Evolutionary conservation across 2,888 invertebrate genomes (phyloP), one percentile per base, ranked within the genome.

Genomic region (Xanthorhoe spadicearia): DNA sequence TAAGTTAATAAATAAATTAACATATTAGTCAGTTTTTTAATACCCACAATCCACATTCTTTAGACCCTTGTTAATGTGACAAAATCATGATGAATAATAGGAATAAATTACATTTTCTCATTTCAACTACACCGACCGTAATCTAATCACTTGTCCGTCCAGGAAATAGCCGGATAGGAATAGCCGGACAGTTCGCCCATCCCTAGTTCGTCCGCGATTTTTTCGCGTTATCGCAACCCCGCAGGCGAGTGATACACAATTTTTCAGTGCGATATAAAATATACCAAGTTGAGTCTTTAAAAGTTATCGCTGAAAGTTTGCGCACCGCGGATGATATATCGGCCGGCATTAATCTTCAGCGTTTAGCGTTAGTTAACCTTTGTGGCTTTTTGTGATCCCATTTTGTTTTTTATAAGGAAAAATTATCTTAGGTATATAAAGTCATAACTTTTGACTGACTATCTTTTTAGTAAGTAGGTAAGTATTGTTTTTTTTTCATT

Each of bases 231-330:
- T 93, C 93, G 79, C 82, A 61, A 55, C 77, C 88, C 92, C 89
- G 71, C 91, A 88, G 90, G 91, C 88, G 83, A 72, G 73, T 85
- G 90, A 89, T 91, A 92, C 87, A 92, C 91, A 90, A 91, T 92
- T 92, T 93, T 92, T 92, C 90, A 92, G 84, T 79, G 81, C 85
- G 90, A 91, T 90, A 91, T 91, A 88, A 80, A 69, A 81, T 79
- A 79, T 77, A 81, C 80, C 82, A 85, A 90, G 83, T 88, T 85
- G 86, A 92, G 91, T 93, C 90, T 91, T 92, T 92, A 92, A 92
- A 93, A 92, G 90, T 93, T 90, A 92, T 92, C 92, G 84, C 79
- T 79, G 81, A 84, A 76, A 89, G 87, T 90, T 89, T 77, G 89
- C 87, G 83, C 87, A 90, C 90, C 89, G 87, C 83, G 81, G 71